These are phyloP conservation scores for Nipponacmea schrenckii DNA, from an alignment of 2,888 invertebrate species.

Conservation along the genomic window DNA sequence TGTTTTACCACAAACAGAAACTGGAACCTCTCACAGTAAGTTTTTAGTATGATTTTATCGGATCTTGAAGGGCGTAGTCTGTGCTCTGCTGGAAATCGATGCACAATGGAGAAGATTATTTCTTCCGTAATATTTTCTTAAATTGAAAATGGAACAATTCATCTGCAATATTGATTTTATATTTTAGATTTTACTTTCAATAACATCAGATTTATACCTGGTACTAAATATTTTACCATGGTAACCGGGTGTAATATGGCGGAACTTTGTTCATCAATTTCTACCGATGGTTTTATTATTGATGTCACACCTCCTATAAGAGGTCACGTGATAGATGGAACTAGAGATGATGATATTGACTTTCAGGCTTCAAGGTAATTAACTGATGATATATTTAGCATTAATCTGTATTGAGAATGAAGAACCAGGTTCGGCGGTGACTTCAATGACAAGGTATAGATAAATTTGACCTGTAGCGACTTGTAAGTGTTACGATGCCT, in stretches of 20 bases:
- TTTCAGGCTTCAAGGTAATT: conserved; percentile 33
- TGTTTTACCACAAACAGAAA: conserved; percentile 21
- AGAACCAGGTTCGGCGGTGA: too few species aligned
- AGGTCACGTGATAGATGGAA: conserved; percentile 43
- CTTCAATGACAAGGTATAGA: too few species aligned
- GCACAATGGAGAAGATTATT: too few species aligned
- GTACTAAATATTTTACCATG: conserved; percentile 28
- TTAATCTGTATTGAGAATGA: too few species aligned
- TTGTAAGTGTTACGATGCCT: too few species aligned
- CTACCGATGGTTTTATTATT: conserved; percentile 46
- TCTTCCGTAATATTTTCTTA: too few species aligned
- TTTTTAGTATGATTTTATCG: neutral
- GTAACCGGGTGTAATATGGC: conserved; percentile 47
- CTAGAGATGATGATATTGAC: conserved; percentile 33
- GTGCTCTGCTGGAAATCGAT: neutral
- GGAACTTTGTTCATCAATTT: conserved; percentile 36
- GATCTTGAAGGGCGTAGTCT: neutral
- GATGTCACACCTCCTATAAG: conserved; percentile 42
- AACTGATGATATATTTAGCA: too few species aligned
- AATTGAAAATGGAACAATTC: too few species aligned
- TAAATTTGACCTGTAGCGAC: too few species aligned
- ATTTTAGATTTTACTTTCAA: neutral
- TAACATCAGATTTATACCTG: neutral
- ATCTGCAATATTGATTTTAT: neutral
- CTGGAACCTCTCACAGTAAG: conserved; percentile 27